Evolutionary conservation across 2,797 vertebrate species (phyloP).

Genomic region (Anniella stebbinsi): DNA sequence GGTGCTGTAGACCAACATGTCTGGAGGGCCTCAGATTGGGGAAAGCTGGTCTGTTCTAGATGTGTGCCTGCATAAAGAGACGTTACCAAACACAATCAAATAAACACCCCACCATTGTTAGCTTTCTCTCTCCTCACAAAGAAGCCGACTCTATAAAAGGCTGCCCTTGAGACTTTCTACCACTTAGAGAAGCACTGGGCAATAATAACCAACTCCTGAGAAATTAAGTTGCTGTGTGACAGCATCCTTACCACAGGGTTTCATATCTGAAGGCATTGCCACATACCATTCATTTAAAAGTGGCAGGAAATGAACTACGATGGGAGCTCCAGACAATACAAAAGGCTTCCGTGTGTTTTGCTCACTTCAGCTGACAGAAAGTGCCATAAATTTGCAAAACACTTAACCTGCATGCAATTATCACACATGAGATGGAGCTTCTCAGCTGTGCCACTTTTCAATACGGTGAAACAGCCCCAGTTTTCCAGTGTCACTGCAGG

Average conservation of each 20-base stretch:
- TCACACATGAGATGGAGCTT: conserved; percentile 46
- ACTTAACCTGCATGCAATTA: conserved; percentile 68
- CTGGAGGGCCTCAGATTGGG: too few species aligned
- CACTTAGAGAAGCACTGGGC: background rate
- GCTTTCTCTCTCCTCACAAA: background rate
- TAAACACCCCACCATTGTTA: too few species aligned
- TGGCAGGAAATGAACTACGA: conserved; percentile 31
- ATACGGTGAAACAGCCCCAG: conserved; percentile 43
- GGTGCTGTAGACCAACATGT: too few species aligned
- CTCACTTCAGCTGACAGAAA: conserved; percentile 9
- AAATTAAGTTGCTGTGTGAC: conserved; percentile 53
- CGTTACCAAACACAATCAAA: background rate
- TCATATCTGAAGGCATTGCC: conserved; percentile 38
- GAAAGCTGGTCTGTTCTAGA: background rate
- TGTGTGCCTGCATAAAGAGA: background rate
- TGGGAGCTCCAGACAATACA: conserved; percentile 18
- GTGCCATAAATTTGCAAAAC: conserved; percentile 64
- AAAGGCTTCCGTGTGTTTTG: conserved; percentile 36
- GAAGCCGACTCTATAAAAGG: background rate
- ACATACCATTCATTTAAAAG: conserved; percentile 32
- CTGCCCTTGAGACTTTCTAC: background rate
- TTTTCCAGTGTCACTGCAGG: conserved; percentile 53
- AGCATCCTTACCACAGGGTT: conserved; percentile 36
- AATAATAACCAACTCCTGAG: conserved; percentile 26
- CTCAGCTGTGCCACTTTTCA: conserved; percentile 19